These are phyloP conservation scores for Acipenser ruthenus DNA, from an alignment of 2,797 vertebrate species.

Conservation along the genomic window DNA sequence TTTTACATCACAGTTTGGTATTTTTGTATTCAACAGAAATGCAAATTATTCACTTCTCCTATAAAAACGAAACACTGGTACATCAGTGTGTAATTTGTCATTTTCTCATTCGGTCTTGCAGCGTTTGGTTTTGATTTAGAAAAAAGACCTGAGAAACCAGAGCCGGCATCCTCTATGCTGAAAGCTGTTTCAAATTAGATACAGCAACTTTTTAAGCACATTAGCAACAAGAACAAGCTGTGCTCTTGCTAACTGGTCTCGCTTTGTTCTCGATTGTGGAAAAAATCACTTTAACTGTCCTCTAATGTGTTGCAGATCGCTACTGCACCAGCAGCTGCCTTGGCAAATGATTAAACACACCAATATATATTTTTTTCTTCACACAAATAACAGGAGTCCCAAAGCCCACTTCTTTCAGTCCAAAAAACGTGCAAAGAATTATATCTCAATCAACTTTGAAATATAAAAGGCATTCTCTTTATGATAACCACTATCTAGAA, in stretches of 20 bases:
- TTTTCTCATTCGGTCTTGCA: constrained; percentile 47
- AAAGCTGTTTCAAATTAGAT: constrained; percentile 68
- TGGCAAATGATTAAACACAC: constrained; percentile 63
- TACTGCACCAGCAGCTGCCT: constrained; percentile 63
- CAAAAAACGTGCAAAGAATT: constrained; percentile 38
- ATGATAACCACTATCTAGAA: constrained; percentile 30
- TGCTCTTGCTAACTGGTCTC: constrained; percentile 61
- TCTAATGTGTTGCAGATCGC: constrained; percentile 68
- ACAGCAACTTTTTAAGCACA: constrained; percentile 71
- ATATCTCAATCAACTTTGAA: constrained; percentile 24
- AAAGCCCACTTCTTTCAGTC: constrained; percentile 38
- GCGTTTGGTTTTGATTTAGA: constrained; percentile 60
- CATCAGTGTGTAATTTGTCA: constrained; percentile 48
- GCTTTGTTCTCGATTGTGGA: constrained; percentile 78
- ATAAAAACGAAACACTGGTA: constrained; percentile 33
- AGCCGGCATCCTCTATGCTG: constrained; percentile 35
- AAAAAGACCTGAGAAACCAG: constrained; percentile 44
- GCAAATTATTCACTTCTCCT: constrained; percentile 28
- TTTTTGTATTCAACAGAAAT: constrained; percentile 7
- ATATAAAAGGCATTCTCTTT: constrained; percentile 22
- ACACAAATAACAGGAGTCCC: constrained; percentile 50
- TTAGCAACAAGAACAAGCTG: constrained; percentile 75
- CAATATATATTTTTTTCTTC: constrained; percentile 49
- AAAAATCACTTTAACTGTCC: constrained; percentile 76
- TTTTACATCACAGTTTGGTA: background rate